A percentile compares a stretch with the other conserved stretches of the same genome.
Evolutionary conservation across 2,888 invertebrate species (phyloP).

Genomic region (Halictus quadricinctus): DNA sequence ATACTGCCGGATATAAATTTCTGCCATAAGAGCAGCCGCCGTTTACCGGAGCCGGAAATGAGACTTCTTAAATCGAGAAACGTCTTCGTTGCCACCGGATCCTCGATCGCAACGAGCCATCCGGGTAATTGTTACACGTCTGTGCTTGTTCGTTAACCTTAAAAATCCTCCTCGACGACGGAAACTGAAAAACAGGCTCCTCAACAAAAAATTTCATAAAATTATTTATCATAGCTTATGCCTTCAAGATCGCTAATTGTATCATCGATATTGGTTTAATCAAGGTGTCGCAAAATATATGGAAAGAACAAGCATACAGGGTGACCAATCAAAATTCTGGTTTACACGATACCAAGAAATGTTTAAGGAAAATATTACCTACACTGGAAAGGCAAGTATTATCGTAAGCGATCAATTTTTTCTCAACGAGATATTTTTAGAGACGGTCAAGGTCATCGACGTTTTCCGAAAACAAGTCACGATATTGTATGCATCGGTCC

Average conservation of each 20-base stretch:
- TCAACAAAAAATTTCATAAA: not conserved
- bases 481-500: too few relatives aligned
- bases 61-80: constrained; percentile 27
- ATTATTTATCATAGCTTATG: not conserved
- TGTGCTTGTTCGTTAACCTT: constrained; percentile 1
- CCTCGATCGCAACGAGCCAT: not conserved
- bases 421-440: too few relatives aligned
- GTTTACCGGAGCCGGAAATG: not conserved
- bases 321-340: too few relatives aligned
- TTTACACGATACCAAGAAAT: too few relatives aligned
- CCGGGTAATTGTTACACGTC: not conserved
- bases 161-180: not conserved
- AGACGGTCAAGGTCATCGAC: too few relatives aligned
- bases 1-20: constrained; percentile 10
- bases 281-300: too few relatives aligned
- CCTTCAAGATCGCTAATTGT: not conserved
- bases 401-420: too few relatives aligned
- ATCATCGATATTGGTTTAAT: too few relatives aligned
- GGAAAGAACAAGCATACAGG: too few relatives aligned
- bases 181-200: not conserved
- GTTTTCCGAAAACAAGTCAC: too few relatives aligned
- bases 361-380: too few relatives aligned
- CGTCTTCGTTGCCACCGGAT: not conserved
- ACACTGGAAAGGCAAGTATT: too few relatives aligned
- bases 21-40: not conserved